Conservation (phyloP, 2,888 invertebrate species). For the Leptura quadrifasciata region DNA sequence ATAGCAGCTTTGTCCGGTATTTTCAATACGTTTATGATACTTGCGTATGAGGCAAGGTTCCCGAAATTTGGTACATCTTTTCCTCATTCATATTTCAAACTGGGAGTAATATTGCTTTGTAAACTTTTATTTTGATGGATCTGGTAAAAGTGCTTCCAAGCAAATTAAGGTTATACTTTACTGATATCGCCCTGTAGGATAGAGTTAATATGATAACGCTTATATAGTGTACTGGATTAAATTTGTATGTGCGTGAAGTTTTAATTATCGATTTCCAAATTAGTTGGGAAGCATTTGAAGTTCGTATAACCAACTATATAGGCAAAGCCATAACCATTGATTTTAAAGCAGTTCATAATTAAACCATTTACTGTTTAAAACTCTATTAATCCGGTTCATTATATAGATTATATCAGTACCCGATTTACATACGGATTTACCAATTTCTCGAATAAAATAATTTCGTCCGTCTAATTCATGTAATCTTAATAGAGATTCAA, state of each 20-base stretch:
- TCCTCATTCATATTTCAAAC: too few species aligned
- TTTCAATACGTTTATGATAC: too few species aligned
- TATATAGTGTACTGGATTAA: slow-evolving; percentile 14
- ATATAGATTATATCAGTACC: slow-evolving; percentile 44
- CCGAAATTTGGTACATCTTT: too few species aligned
- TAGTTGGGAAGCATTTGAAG: slow-evolving; percentile 46
- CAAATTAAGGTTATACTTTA: neutral
- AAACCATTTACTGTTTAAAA: slow-evolving; percentile 52
- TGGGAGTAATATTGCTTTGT: too few species aligned
- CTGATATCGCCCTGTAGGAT: neutral
- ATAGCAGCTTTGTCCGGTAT: too few species aligned
- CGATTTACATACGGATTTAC: slow-evolving; percentile 44
- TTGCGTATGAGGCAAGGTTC: too few species aligned
- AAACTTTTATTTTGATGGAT: too few species aligned
- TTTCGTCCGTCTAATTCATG: slow-evolving; percentile 12
- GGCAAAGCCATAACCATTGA: slow-evolving; percentile 49
- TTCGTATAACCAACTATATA: slow-evolving; percentile 38
- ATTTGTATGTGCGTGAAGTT: slow-evolving; percentile 35
- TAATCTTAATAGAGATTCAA: slow-evolving; percentile 30
- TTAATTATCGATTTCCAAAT: slow-evolving; percentile 47
- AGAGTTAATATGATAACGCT: neutral
- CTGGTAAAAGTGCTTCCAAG: too few species aligned
- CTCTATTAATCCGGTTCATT: slow-evolving; percentile 53
- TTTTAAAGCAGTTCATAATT: slow-evolving; percentile 53
- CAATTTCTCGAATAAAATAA: slow-evolving; percentile 31